Conservation (phyloP, 1,140 invertebrate species). For the Oppia nitens region DNA sequence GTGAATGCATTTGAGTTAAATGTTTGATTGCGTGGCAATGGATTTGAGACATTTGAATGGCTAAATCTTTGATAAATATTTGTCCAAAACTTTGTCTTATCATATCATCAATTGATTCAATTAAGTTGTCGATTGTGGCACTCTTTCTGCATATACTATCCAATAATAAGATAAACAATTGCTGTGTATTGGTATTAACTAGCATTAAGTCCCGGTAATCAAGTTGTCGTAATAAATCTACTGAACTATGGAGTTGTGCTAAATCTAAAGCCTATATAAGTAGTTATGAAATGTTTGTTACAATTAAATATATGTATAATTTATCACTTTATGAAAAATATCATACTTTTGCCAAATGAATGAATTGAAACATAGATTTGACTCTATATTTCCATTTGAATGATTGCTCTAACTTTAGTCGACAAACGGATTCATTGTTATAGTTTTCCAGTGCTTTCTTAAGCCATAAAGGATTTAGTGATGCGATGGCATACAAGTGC, state of each 20-base stretch:
- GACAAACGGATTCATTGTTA: background rate
- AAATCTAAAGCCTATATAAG: background rate
- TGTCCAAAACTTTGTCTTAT: background rate
- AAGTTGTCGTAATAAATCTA: background rate
- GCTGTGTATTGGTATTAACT: background rate
- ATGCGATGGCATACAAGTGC: slow-evolving; percentile 3
- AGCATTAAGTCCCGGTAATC: background rate
- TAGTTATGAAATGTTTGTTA: background rate
- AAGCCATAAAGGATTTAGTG: slow-evolving; percentile 2
- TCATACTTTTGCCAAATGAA: background rate
- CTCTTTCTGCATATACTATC: background rate
- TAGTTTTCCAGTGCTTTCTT: background rate
- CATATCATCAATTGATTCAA: background rate
- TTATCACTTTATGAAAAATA: background rate
- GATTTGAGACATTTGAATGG: background rate
- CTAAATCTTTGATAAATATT: background rate
- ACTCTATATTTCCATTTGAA: slow-evolving; percentile 3
- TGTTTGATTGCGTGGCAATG: background rate
- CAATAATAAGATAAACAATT: background rate
- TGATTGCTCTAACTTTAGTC: slow-evolving; percentile 1
- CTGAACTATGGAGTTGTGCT: background rate
- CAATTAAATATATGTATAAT: background rate
- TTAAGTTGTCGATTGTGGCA: background rate
- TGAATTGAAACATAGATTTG: slow-evolving; percentile 2
- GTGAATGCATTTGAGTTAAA: background rate